phyloP scores from a whole-genome alignment of 2,113 vertebrate species.

The Hemiprocne comata region DNA sequence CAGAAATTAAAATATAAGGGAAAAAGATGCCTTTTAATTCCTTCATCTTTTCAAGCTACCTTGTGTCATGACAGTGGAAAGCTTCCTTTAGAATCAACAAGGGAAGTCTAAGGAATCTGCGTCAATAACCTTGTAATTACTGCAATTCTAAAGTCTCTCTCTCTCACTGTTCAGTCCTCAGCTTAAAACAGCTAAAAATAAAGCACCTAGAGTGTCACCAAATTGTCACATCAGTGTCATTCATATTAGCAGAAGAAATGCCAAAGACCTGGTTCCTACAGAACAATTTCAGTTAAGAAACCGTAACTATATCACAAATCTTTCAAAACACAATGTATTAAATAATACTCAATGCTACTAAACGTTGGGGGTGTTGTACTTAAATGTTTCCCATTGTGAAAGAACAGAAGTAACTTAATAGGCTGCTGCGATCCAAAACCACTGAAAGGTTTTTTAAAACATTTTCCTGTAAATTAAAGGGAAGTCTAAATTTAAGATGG shows the following conservation, averaged over 20 bases:
- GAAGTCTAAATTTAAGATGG: not conserved
- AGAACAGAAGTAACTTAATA: not conserved
- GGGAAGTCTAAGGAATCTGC: not conserved
- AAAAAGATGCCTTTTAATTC: not conserved
- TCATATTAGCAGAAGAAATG: not conserved
- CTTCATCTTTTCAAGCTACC: not conserved
- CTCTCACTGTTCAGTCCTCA: not conserved
- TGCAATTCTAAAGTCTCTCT: not conserved
- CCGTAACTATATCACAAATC: not conserved
- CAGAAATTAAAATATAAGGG: not conserved
- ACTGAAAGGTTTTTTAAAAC: not conserved
- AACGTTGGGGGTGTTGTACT: not conserved
- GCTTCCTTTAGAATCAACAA: not conserved
- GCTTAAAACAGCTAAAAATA: not conserved
- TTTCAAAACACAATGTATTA: not conserved
- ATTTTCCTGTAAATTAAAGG: not conserved
- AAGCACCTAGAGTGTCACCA: not conserved
- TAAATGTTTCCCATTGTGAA: not conserved
- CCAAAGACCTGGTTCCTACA: not conserved
- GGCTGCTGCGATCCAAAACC: not conserved
- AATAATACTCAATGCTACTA: not conserved
- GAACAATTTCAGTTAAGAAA: not conserved
- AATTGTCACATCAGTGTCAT: not conserved
- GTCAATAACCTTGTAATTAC: not conserved
- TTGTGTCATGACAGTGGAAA: not conserved